These are phyloP conservation scores for Lordiphosa clarofinis DNA, from an alignment of 1,140 invertebrate species.

Conservation along the genomic window DNA sequence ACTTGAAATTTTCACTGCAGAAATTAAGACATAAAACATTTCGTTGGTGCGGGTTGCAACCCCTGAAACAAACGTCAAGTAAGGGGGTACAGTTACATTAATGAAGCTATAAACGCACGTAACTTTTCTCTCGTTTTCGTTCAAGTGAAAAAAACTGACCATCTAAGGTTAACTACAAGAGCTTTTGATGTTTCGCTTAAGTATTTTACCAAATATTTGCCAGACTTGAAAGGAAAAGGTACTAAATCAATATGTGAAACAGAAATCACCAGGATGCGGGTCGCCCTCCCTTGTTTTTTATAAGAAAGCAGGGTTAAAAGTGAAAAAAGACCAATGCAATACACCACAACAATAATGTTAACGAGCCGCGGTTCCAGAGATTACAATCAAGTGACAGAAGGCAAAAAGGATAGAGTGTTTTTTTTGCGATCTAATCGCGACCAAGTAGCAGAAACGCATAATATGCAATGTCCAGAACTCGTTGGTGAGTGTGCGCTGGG, in stretches of 20 bases:
- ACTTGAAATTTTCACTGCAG: conserved; percentile 63
- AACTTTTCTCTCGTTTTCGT: conserved; percentile 46
- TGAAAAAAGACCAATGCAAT: conserved; percentile 56
- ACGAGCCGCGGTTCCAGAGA: conserved; percentile 59
- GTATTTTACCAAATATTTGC: conserved; percentile 68
- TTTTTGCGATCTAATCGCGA: conserved; percentile 35
- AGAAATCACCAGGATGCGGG: conserved; percentile 48
- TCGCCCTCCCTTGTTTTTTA: conserved; percentile 39
- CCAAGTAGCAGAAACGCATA: conserved; percentile 24
- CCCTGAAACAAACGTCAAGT: conserved; percentile 20
- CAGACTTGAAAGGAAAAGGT: conserved; percentile 33
- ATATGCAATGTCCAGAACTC: conserved; percentile 32
- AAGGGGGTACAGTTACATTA: conserved; percentile 17
- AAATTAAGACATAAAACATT: conserved; percentile 62
- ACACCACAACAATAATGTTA: conserved; percentile 60
- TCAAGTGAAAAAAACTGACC: conserved; percentile 59
- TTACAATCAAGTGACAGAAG: conserved; percentile 74
- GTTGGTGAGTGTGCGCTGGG: not conserved
- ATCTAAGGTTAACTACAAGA: conserved; percentile 47
- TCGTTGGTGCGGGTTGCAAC: conserved; percentile 29
- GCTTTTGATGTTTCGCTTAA: conserved; percentile 60
- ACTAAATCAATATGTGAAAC: conserved; percentile 21
- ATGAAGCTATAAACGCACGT: conserved; percentile 66
- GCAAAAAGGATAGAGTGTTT: conserved; percentile 43
- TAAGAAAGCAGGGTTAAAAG: conserved; percentile 31